Evolutionary conservation across 2,113 vertebrate genomes (phyloP).

Genomic region (Corydoras maculifer): DNA sequence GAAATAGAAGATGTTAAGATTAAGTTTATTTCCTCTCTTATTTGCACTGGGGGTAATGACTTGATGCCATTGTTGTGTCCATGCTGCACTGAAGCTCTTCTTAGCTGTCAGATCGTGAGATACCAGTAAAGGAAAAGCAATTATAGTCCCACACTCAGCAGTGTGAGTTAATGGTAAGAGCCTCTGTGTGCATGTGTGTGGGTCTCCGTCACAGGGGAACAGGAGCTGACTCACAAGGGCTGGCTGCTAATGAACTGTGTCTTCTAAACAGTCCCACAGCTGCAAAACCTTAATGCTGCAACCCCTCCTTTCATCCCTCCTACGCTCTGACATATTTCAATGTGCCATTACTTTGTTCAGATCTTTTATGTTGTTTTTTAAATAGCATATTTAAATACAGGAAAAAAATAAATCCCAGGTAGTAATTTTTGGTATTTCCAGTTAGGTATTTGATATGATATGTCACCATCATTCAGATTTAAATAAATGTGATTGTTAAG

Average conservation of each 20-base stretch:
- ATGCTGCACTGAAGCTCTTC: slow-evolving; percentile 29
- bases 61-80: slow-evolving; percentile 9
- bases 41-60: too few species aligned
- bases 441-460: too few species aligned
- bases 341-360: slow-evolving; percentile 9
- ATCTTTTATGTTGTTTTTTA: not conserved
- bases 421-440: too few species aligned
- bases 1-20: too few species aligned
- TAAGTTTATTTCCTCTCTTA: too few species aligned
- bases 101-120: slow-evolving; percentile 49
- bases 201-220: slow-evolving; percentile 39
- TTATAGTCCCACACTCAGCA: slow-evolving; percentile 54
- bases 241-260: slow-evolving; percentile 70
- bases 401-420: too few species aligned
- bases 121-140: slow-evolving; percentile 60
- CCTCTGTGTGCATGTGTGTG: slow-evolving; percentile 16
- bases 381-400: not conserved
- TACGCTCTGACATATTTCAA: slow-evolving; percentile 5
- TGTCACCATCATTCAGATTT: too few species aligned
- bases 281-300: slow-evolving; percentile 27
- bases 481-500: too few species aligned
- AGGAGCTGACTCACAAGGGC: slow-evolving; percentile 58
- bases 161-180: slow-evolving; percentile 44
- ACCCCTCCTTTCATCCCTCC: slow-evolving; percentile 32
- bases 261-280: slow-evolving; percentile 55